Percentiles rank a stretch among this genome's conserved stretches.
Evolutionary conservation across 2,888 invertebrate species (phyloP).

Genomic region (Sinhomidia bicolor): DNA sequence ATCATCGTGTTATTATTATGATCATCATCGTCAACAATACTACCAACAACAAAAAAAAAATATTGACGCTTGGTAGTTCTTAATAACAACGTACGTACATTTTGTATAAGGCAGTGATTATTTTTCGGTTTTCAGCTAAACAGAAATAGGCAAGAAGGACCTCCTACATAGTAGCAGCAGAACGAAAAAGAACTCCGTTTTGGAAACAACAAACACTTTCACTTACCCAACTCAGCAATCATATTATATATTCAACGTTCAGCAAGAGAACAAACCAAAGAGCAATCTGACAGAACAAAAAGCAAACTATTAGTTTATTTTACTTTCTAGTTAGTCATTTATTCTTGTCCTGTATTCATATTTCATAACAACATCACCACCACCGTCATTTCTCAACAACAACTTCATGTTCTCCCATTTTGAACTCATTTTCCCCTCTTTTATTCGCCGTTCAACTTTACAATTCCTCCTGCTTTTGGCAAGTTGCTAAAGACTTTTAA

Average conservation of each 20-base stretch:
- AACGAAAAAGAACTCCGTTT: conserved; percentile 49
- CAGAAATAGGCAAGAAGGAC: conserved; percentile 42
- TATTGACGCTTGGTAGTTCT: not conserved
- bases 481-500: conserved; percentile 52
- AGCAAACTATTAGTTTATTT: not conserved
- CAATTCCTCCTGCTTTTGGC: conserved; percentile 55
- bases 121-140: conserved; percentile 34
- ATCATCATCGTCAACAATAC: conserved; percentile 17
- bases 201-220: conserved; percentile 53
- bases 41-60: not conserved
- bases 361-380: conserved; percentile 11
- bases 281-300: conserved; percentile 34
- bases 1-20: conserved; percentile 46
- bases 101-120: conserved; percentile 42
- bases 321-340: conserved; percentile 16
- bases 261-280: conserved; percentile 36
- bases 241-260: not conserved
- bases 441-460: not conserved
- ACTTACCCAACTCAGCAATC: conserved; percentile 1
- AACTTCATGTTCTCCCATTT: too few relatives aligned
- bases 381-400: conserved; percentile 31
- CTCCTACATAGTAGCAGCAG: conserved; percentile 33
- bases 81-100: conserved; percentile 6
- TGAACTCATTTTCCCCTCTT: conserved; percentile 26
- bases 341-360: conserved; percentile 12